Base-by-base conservation (phyloP, 2,113 vertebrate species). In the Hippocampus barbouri region DNA sequence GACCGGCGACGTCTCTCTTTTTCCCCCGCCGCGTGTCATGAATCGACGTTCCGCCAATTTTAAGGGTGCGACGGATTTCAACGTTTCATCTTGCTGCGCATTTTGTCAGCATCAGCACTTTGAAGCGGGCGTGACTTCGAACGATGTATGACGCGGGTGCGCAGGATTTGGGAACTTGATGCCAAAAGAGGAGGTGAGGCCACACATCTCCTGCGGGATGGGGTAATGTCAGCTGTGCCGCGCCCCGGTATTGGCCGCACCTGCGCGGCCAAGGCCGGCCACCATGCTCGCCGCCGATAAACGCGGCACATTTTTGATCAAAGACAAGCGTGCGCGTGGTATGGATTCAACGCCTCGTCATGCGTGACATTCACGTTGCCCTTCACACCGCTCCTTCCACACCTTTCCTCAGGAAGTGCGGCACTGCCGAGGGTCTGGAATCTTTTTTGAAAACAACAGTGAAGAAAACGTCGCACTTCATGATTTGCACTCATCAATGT, bases 361-460 rank as follows among this genome's bases (percentile, higher is more conserved):
- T 53, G 47, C 59, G 73, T 7, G 78, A 83, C 80, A 83, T 72
- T 74, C 76, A 79, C 16, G 65, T 23, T 65, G 79, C 59, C 84
- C 72, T 86, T 76, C 68, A 71, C 65, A 47, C 34, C 66, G n/a
- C n/a, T n/a, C n/a, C n/a, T n/a, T n/a, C n/a, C 68, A 71, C 65
- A 47, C 34, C 66, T 75, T 66, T 59, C 63, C 66, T 62, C 57
- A 57, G 5, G 38, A 72, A 16, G 49, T 16, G 34, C 65, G 25
- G 68, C 41, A 69, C 51, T 14, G 16, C 20, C 18, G 41, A 53
- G 45, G 14, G 14, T 0, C 3, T 12, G 10, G 7, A 41, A 8
- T 41, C 8, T 41, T 41, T 41, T 41, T 41, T 7, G 8, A 43
- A 43, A 43, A 43, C 8, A 10, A 11, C 41, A 2, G 41, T 5